Conservation (phyloP, 2,797 vertebrate genomes). For the Eurystomus glaucurus region DNA sequence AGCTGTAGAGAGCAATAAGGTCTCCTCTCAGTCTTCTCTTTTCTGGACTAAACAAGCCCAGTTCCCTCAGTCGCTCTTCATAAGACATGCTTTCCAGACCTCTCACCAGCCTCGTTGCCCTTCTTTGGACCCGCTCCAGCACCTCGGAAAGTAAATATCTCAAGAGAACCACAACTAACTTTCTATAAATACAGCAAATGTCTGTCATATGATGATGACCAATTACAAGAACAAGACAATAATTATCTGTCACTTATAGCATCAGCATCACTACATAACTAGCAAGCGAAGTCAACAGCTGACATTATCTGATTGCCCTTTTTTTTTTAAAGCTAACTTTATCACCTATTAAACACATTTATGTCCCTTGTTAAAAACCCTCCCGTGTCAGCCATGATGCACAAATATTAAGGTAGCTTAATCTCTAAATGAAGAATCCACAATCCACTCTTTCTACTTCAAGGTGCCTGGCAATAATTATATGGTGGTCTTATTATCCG, state of each 20-base stretch:
- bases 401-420: not conserved
- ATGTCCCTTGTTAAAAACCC: not conserved
- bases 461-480: not conserved
- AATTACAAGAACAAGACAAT: not conserved
- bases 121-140: no score
- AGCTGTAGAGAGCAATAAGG: no score
- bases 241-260: not conserved
- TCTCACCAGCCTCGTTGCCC: no score
- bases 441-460: not conserved
- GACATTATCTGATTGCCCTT: not conserved
- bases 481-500: not conserved
- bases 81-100: no score
- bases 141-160: not conserved
- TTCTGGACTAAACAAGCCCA: no score
- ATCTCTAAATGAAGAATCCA: not conserved
- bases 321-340: slow-evolving; percentile 15
- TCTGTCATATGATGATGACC: not conserved
- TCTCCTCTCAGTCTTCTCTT: no score
- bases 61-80: no score
- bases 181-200: not conserved
- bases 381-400: not conserved
- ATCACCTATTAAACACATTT: not conserved
- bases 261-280: not conserved
- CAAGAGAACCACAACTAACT: not conserved
- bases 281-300: not conserved